Conservation (phyloP, 1,140 invertebrate species). For the Mya arenaria region DNA sequence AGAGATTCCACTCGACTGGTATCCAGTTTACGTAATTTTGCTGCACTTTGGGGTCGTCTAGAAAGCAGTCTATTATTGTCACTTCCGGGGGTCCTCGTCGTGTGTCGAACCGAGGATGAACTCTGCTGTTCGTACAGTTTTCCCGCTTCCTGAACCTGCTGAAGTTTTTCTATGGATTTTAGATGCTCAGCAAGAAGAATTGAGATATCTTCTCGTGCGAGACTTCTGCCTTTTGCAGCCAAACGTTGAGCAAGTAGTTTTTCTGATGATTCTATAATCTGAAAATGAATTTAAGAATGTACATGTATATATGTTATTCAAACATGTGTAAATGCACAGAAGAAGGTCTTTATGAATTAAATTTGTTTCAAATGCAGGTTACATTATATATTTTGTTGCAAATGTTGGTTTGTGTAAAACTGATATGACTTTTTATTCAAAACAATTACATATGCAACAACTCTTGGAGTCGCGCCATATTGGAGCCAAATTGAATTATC, state of each 20-base stretch:
- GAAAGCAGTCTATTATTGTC: neutral
- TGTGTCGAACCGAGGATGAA: neutral
- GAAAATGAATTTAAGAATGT: too few relatives aligned
- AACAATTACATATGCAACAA: too few relatives aligned
- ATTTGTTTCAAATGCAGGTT: too few relatives aligned
- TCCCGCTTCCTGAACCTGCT: conserved; percentile 28
- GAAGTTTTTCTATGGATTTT: conserved; percentile 48
- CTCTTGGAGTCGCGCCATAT: too few relatives aligned
- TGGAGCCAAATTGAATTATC: too few relatives aligned
- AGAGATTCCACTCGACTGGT: conserved; percentile 4
- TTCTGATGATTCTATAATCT: conserved; percentile 54
- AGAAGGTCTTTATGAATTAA: too few relatives aligned
- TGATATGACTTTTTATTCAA: too few relatives aligned
- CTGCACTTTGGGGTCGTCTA: conserved; percentile 27
- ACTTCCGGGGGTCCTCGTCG: neutral
- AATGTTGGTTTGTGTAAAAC: too few relatives aligned
- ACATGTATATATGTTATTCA: too few relatives aligned
- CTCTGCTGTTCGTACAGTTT: conserved; percentile 12
- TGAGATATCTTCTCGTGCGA: conserved; percentile 27
- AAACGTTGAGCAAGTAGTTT: conserved; percentile 24
- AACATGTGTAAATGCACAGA: too few relatives aligned
- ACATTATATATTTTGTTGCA: too few relatives aligned
- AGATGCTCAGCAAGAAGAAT: conserved; percentile 47
- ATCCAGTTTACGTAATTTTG: conserved; percentile 41
- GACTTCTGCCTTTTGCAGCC: neutral